Evolutionary conservation across 2,888 invertebrate genomes (phyloP).

Genomic region (Phyllotreta cruciferae): DNA sequence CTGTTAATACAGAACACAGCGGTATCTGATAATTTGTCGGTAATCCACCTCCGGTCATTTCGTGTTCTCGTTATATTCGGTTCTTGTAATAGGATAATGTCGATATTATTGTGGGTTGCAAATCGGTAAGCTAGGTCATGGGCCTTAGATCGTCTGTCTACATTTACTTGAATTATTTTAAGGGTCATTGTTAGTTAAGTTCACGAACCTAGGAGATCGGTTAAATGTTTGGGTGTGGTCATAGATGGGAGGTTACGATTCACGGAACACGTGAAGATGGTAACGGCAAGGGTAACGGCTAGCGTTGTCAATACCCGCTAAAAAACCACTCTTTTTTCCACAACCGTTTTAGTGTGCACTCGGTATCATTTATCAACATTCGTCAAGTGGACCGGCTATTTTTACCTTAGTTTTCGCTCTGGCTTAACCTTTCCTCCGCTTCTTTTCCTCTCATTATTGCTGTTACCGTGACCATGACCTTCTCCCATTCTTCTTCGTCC

Average conservation of each 20-base stretch:
- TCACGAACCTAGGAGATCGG: not conserved
- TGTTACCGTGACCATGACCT: no score
- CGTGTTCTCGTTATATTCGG: not conserved
- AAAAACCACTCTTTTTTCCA: no score
- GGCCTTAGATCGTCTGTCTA: constrained; percentile 8
- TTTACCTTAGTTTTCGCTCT: not conserved
- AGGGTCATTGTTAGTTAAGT: not conserved
- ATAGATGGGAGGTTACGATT: not conserved
- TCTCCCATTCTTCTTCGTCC: no score
- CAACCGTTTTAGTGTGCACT: no score
- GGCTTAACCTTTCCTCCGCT: not conserved
- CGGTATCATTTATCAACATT: not conserved
- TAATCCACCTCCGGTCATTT: not conserved
- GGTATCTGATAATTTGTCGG: not conserved
- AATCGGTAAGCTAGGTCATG: not conserved
- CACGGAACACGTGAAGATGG: not conserved
- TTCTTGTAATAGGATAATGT: constrained; percentile 7
- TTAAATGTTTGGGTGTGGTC: constrained; percentile 2
- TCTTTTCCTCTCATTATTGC: no score
- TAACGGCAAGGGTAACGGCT: not conserved
- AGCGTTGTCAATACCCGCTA: no score
- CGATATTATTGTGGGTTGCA: not conserved
- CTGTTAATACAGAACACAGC: not conserved
- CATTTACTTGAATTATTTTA: constrained; percentile 10
- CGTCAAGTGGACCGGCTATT: no score